These are phyloP conservation scores for Proterorhinus semilunaris DNA, from an alignment of 2,113 vertebrate species.

Conservation along the genomic window DNA sequence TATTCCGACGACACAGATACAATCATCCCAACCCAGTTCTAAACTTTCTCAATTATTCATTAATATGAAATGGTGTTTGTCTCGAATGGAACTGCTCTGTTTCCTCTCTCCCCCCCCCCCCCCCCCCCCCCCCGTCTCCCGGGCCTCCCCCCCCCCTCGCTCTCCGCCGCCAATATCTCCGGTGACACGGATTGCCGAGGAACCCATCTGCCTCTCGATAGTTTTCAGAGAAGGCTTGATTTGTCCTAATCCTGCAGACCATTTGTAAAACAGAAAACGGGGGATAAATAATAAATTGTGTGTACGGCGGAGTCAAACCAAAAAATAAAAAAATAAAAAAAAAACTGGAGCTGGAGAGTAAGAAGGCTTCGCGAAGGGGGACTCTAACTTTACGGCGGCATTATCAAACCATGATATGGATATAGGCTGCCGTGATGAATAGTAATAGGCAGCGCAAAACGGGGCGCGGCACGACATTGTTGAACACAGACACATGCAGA, in stretches of 20 bases:
- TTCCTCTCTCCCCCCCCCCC: constrained; percentile 62
- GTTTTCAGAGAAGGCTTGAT: constrained; percentile 68
- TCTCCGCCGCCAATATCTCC: constrained; percentile 67
- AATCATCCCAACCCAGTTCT: constrained; percentile 69
- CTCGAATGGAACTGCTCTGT: constrained; percentile 77
- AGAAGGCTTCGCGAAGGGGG: constrained; percentile 60
- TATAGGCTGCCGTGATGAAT: constrained; percentile 60
- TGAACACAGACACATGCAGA: constrained; percentile 14
- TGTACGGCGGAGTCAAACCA: constrained; percentile 73
- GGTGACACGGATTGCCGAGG: constrained; percentile 69
- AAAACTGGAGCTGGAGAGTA: constrained; percentile 46
- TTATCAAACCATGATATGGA: constrained; percentile 72
- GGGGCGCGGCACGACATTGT: constrained; percentile 41
- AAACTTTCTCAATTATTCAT: constrained; percentile 82
- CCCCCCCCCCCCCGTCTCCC: constrained; percentile 53
- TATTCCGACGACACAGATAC: constrained; percentile 68
- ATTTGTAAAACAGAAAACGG: constrained; percentile 75
- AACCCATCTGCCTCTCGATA: constrained; percentile 73
- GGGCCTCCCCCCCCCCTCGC: constrained; percentile 46
- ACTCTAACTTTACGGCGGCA: constrained; percentile 58
- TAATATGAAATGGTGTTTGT: constrained; percentile 81
- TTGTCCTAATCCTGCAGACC: constrained; percentile 75
- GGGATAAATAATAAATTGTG: constrained; percentile 78
- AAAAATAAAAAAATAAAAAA: constrained; percentile 33
- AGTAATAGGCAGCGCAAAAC: constrained; percentile 36